Evolutionary conservation across 2,113 vertebrate genomes (phyloP).

Genomic region (Dicaeum eximium): DNA sequence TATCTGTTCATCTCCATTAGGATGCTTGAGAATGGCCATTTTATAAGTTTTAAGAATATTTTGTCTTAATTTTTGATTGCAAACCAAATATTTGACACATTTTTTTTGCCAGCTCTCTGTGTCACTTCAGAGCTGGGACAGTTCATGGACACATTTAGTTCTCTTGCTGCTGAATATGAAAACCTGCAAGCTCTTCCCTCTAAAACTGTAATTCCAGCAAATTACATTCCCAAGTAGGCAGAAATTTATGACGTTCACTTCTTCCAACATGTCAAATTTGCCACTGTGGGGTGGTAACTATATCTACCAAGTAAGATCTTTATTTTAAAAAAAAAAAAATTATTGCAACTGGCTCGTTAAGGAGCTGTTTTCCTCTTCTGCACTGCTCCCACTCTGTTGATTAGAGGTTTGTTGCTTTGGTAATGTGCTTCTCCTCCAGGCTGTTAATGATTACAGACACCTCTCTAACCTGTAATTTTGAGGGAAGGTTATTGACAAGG

Average conservation of each 20-base stretch:
- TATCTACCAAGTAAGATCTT: background rate
- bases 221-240: background rate
- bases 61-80: background rate
- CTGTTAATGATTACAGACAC: conserved; percentile 49
- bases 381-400: background rate
- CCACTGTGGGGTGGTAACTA: background rate
- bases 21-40: background rate
- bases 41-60: background rate
- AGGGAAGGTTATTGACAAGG: conserved; percentile 48
- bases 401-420: conserved; percentile 33
- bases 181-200: background rate
- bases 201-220: background rate
- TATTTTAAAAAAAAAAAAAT: background rate
- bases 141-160: background rate
- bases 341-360: background rate
- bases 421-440: background rate
- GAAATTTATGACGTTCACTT: background rate
- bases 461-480: conserved; percentile 12
- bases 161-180: background rate
- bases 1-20: background rate
- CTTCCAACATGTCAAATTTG: background rate
- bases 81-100: background rate
- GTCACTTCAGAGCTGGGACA: background rate
- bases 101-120: background rate
- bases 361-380: conserved; percentile 13